phyloP scores from a whole-genome alignment of 1,140 invertebrate genomes.

The Caenorhabditis briggsae region DNA sequence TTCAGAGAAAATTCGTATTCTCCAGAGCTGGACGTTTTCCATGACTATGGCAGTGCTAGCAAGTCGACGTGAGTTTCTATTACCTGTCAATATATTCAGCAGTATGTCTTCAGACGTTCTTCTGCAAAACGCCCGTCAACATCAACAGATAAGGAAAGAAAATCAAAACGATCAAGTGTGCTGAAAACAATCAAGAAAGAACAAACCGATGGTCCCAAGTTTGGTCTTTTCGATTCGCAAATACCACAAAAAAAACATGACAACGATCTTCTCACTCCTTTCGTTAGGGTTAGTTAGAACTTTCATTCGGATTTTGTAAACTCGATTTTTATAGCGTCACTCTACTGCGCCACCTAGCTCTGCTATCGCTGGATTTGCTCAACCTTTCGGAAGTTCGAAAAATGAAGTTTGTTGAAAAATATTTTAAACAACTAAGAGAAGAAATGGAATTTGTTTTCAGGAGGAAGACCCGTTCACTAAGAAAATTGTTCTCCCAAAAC shows the following conservation, averaged over 20 bases:
- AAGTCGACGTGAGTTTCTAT: background rate
- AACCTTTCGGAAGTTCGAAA: slow-evolving; percentile 12
- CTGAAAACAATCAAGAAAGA: slow-evolving; percentile 36
- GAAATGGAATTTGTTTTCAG: too few relatives aligned
- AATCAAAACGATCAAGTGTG: slow-evolving; percentile 6
- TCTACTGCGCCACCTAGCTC: background rate
- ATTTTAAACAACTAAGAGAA: too few relatives aligned
- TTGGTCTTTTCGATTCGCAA: slow-evolving; percentile 9
- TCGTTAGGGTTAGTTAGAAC: background rate
- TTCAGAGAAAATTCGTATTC: slow-evolving; percentile 36
- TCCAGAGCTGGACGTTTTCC: slow-evolving; percentile 21
- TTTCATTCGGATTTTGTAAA: background rate
- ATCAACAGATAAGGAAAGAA: background rate
- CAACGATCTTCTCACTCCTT: slow-evolving; percentile 27
- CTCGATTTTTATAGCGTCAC: background rate
- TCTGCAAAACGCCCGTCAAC: slow-evolving; percentile 5
- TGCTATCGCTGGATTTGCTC: background rate
- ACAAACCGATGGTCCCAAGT: background rate
- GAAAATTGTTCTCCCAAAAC: background rate
- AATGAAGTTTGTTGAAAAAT: too few relatives aligned
- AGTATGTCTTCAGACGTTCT: background rate
- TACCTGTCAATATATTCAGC: background rate
- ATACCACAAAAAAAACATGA: slow-evolving; percentile 19
- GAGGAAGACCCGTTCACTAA: slow-evolving; percentile 2
- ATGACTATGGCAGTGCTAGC: background rate